Percentiles rank a stretch among this genome's conserved stretches.
Evolutionary conservation across 2,888 invertebrate species (phyloP).

Genomic region (Acronicta aceris): DNA sequence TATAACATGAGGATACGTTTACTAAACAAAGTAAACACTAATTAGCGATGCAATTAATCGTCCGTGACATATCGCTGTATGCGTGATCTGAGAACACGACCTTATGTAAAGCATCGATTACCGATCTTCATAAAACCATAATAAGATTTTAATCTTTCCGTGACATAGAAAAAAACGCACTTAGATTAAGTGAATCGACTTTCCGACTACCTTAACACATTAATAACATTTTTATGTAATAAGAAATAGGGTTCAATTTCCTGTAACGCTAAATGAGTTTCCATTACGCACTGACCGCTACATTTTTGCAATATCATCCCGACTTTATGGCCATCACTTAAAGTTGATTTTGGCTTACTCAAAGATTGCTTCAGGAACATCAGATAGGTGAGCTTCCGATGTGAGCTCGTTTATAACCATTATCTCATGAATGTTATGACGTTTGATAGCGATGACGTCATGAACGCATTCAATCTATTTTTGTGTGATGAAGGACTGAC

Average conservation of each 20-base stretch:
- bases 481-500: slow-evolving; percentile 43
- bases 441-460: slow-evolving; percentile 57
- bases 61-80: slow-evolving; percentile 48
- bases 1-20: slow-evolving; percentile 25
- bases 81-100: slow-evolving; percentile 29
- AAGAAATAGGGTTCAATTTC: slow-evolving; percentile 50
- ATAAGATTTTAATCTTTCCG: slow-evolving; percentile 8
- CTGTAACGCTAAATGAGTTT: slow-evolving; percentile 38
- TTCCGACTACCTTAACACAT: slow-evolving; percentile 17
- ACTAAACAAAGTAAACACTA: slow-evolving; percentile 34
- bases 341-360: slow-evolving; percentile 27
- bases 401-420: slow-evolving; percentile 65
- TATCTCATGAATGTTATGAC: slow-evolving; percentile 61
- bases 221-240: slow-evolving; percentile 43
- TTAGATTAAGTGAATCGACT: slow-evolving; percentile 5
- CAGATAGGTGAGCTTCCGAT: slow-evolving; percentile 56
- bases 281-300: slow-evolving; percentile 48
- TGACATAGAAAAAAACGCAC: slow-evolving; percentile 29
- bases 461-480: slow-evolving; percentile 54
- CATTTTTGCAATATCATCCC: background rate
- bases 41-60: slow-evolving; percentile 49
- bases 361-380: slow-evolving; percentile 30
- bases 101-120: slow-evolving; percentile 1
- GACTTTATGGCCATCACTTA: slow-evolving; percentile 10
- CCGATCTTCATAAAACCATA: slow-evolving; percentile 6